These are phyloP conservation scores for Tupaia tana DNA, from an alignment of 2,113 vertebrate species.

Conservation along the genomic window DNA sequence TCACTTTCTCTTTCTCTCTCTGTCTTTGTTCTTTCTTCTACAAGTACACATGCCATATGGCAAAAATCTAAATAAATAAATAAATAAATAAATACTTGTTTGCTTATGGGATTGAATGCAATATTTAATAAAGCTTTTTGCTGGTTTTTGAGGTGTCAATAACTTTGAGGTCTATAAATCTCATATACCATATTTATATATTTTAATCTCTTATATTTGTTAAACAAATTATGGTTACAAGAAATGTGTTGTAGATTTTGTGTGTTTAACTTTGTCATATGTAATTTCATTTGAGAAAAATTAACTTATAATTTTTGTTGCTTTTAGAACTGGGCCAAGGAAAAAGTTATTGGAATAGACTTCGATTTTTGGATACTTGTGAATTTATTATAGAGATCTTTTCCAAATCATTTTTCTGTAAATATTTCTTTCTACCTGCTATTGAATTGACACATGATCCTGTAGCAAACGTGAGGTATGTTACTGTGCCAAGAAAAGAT, in stretches of 20 bases:
- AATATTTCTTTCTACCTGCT: constrained; percentile 94
- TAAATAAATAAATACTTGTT: not conserved
- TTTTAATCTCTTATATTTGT: not conserved
- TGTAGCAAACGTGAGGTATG: constrained; percentile 97
- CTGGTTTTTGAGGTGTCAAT: constrained; percentile 26
- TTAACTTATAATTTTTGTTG: constrained; percentile 55
- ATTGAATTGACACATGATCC: constrained; percentile 96
- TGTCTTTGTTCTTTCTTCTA: too few relatives aligned
- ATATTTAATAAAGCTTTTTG: not conserved
- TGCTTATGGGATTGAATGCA: not conserved
- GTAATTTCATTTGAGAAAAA: constrained; percentile 55
- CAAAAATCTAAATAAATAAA: too few relatives aligned
- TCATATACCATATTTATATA: not conserved
- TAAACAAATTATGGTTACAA: constrained; percentile 39
- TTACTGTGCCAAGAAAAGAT: constrained; percentile 35
- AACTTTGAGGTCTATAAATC: not conserved
- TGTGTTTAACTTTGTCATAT: constrained; percentile 37
- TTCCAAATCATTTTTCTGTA: constrained; percentile 97
- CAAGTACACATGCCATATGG: too few relatives aligned
- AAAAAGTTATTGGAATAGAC: constrained; percentile 96
- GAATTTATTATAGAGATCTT: constrained; percentile 96
- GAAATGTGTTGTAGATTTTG: not conserved
- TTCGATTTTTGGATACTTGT: constrained; percentile 96
- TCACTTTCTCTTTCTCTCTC: too few relatives aligned
- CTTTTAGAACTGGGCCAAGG: constrained; percentile 94